Evolutionary conservation across 2,888 invertebrate genomes (phyloP), one percentile per base, ranked within the genome.

Genomic region (Parthenolecanium corni): DNA sequence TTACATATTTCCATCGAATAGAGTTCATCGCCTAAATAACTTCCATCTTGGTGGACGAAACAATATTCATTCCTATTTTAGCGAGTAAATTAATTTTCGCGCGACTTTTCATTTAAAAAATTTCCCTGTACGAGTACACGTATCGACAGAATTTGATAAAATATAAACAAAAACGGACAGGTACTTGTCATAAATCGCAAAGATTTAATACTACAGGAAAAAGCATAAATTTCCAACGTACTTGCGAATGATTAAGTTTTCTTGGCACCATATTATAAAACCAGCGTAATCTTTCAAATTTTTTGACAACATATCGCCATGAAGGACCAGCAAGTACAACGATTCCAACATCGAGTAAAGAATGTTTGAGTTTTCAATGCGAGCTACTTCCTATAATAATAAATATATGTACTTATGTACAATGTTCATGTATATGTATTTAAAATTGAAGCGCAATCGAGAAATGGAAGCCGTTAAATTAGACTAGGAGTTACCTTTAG

Each of bases 181-280:
- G 11, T 54, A 14, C 12, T 38, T 6, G n/a, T 31, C 18, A 54
- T 24, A 16, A 46, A 5, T 16, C 6, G 4, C 9, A 11, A 24
- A 20, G 5, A 31, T 31, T 31, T 31, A 31, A 9, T 31, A 31
- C 31, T 12, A 16, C 38, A 36, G 64, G 6, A 21, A 52, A 18
- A 23, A n/a, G n/a, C n/a, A 62, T n/a, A 53, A 46, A 23, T 47
- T 12, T 9, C 53, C 31, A 44, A 12, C 78, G 74, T 75, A 92
- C 92, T 89, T 91, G 72, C 91, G 90, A 66, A 97, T 91, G 2
- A 97, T 78, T 40, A 93, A 77, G 74, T 94, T 94, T 74, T 95
- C 93, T 73, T 98, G 94, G 68, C 91, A 91, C 90, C 93, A 94
- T 69, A 93, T 90, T 65, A 96, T 86, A 75, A 94, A 89, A 61